These are phyloP conservation scores for Junonia oenone DNA, from an alignment of 2,888 invertebrate genomes.

Conservation along the genomic window DNA sequence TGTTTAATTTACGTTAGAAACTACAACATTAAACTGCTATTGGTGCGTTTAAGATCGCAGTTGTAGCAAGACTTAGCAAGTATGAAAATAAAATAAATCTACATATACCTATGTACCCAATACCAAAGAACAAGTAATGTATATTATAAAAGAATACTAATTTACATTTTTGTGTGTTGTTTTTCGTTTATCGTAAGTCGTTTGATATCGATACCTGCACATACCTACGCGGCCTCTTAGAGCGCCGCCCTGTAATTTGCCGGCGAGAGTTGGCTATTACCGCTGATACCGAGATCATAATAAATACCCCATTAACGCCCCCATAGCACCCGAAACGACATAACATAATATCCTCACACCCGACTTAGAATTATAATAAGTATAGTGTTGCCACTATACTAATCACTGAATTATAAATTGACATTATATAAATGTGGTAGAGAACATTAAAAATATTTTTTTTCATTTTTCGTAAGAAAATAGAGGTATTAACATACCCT, in stretches of 20 bases:
- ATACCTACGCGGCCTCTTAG: conserved; percentile 60
- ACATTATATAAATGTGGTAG: not conserved
- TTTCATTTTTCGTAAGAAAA: not conserved
- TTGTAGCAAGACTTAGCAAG: too few relatives aligned
- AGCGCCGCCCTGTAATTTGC: conserved; percentile 79
- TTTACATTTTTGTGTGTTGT: not conserved
- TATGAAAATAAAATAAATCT: too few relatives aligned
- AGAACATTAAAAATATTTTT: not conserved
- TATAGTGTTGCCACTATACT: conserved; percentile 2
- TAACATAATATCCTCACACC: conserved; percentile 35
- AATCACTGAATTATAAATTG: conserved; percentile 6
- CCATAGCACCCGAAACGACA: conserved; percentile 73
- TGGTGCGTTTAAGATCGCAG: too few relatives aligned
- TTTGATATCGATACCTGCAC: conserved; percentile 49
- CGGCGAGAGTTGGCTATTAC: conserved; percentile 79
- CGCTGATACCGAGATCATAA: conserved; percentile 78
- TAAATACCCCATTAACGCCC: conserved; percentile 80
- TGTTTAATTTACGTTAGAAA: too few relatives aligned
- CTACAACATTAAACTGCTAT: too few relatives aligned
- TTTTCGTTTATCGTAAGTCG: conserved; percentile 14
- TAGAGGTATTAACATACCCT: too few relatives aligned
- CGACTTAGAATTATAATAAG: conserved; percentile 16
- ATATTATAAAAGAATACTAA: too few relatives aligned
- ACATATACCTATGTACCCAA: too few relatives aligned
- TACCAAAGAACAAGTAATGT: too few relatives aligned